phyloP scores from a whole-genome alignment of 2,888 invertebrate species.

The Scaptomyza reducta region DNA sequence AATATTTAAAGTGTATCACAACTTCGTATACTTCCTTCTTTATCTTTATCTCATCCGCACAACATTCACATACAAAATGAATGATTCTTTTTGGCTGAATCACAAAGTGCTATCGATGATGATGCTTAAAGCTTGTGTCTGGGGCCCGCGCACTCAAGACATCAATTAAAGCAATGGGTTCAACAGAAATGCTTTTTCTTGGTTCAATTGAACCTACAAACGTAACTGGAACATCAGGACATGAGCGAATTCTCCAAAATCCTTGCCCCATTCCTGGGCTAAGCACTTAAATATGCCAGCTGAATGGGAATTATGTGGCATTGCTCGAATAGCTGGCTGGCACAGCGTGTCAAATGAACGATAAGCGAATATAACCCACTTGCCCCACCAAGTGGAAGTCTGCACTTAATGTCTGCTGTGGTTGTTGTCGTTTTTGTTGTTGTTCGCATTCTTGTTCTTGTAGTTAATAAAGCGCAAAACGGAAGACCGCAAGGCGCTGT shows the following conservation, averaged over 20 bases:
- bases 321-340: constrained; percentile 63
- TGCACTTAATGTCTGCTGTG: constrained; percentile 69
- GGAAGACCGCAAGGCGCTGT: constrained; percentile 58
- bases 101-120: constrained; percentile 45
- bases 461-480: constrained; percentile 69
- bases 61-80: constrained; percentile 16
- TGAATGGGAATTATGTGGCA: constrained; percentile 67
- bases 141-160: constrained; percentile 33
- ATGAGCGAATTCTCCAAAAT: constrained; percentile 50
- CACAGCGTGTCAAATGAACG: constrained; percentile 75
- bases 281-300: constrained; percentile 72
- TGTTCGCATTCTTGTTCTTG: constrained; percentile 18
- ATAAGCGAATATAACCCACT: constrained; percentile 62
- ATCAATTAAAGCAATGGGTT: constrained; percentile 58
- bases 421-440: constrained; percentile 8
- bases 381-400: constrained; percentile 13
- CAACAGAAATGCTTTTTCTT: background rate
- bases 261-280: constrained; percentile 51
- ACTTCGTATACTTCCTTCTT: background rate
- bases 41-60: background rate
- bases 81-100: constrained; percentile 33
- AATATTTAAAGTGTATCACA: constrained; percentile 3
- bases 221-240: constrained; percentile 14
- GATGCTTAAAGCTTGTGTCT: constrained; percentile 38
- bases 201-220: constrained; percentile 28